Evolutionary conservation across 2,888 invertebrate genomes (phyloP).

Genomic region (Hirtodrosophila confusa): DNA sequence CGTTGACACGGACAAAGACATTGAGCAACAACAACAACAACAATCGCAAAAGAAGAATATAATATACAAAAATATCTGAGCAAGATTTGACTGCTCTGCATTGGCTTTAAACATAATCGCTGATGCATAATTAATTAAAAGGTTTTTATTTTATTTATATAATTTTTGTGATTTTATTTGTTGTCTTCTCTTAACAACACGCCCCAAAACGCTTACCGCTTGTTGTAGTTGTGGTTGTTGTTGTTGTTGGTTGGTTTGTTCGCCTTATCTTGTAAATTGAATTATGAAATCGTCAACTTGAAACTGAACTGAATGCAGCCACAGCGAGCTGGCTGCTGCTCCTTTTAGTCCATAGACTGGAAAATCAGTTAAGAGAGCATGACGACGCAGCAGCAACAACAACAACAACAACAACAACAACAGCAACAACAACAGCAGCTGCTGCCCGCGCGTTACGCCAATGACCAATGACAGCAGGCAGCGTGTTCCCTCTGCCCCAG

Average conservation of each 20-base stretch:
- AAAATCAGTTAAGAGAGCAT: slow-evolving; percentile 78
- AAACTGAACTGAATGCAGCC: slow-evolving; percentile 75
- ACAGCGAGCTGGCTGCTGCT: slow-evolving; percentile 57
- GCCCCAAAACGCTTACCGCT: slow-evolving; percentile 60
- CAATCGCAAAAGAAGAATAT: slow-evolving; percentile 21
- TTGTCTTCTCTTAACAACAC: slow-evolving; percentile 62
- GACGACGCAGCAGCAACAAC: slow-evolving; percentile 59
- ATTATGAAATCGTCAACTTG: slow-evolving; percentile 83
- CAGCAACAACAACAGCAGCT: slow-evolving; percentile 40
- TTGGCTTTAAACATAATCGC: slow-evolving; percentile 78
- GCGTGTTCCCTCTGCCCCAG: slow-evolving; percentile 45
- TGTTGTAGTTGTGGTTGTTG: slow-evolving; percentile 37
- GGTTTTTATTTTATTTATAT: slow-evolving; percentile 43
- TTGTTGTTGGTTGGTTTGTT: slow-evolving; percentile 47
- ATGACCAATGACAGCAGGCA: slow-evolving; percentile 70
- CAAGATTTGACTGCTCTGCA: slow-evolving; percentile 59
- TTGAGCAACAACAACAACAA: slow-evolving; percentile 19
- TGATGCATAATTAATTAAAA: slow-evolving; percentile 82
- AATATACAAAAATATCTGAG: slow-evolving; percentile 36
- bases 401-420: slow-evolving; percentile 17
- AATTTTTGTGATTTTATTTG: slow-evolving; percentile 30
- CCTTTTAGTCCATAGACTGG: slow-evolving; percentile 75
- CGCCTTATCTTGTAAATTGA: slow-evolving; percentile 82
- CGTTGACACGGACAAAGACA: background rate
- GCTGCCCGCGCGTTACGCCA: slow-evolving; percentile 72